Base-by-base conservation (phyloP, 2,113 vertebrate genomes). In the Alethe diademata region DNA sequence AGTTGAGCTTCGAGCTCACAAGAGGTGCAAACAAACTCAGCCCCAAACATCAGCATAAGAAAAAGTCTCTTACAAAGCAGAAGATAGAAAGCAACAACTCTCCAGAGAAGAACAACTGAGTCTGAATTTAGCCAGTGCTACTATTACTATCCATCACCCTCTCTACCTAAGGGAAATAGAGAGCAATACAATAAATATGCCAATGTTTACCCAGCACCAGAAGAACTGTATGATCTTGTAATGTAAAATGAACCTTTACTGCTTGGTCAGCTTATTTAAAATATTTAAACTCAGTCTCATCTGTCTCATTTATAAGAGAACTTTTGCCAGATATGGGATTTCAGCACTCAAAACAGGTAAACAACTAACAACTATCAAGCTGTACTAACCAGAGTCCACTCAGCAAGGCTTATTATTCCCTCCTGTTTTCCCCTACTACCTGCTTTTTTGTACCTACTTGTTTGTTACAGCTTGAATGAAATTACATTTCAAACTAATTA, bases 401-500 rank as follows among this genome's bases (percentile, higher is more conserved):
- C 60, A 66, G 58, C 7, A 8, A 64, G 26, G 60, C 14, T 93
- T 60, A 90, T 75, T 58, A 54, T 14, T 40, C 57, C 33, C 35
- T 28, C 35, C 51, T 51, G 28, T 45, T 86, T 67, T 66, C 75
- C 58, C 36, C 57, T 23, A 73, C 38, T 14, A 82, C 71, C 61
- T 93, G 26, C 20, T 83, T 83, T 73, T 83, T 58, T 48, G 31
- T 40, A 70, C 43, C 31, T 47, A 78, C 60, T 90, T 83, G 67
- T 79, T 94, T 83, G 64, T 76, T 96, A 88, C 64, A 86, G 62
- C 78, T 80, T 79, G 50, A 90, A 95, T 94, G 90, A 78, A 95
- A 93, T 94, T 86, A 83, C 56, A 28, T 75, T 78, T 60, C 88
- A 74, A 94, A 67, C 67, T 93, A 86, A 94, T 96, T 93, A 90